Evolutionary conservation across 2,888 invertebrate genomes (phyloP), one percentile per base, ranked within the genome.

Genomic region (Fabriciana adippe): DNA sequence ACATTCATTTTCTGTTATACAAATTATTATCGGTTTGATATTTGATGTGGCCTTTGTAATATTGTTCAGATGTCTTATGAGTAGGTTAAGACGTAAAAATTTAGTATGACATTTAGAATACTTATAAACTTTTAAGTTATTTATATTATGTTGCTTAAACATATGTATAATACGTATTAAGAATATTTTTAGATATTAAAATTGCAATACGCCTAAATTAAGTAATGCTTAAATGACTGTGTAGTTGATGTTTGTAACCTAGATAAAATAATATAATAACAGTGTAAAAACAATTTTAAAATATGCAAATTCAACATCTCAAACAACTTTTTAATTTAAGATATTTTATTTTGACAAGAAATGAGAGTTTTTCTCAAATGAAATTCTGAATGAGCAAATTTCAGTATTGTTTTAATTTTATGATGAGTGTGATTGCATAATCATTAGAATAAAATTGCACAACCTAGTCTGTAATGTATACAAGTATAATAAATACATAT

Each of bases 61-160:
- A 65, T 61, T 65, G 70, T 70, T 67, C 70, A 67, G 55, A 68
- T 55, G 67, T 70, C 70, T 70, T 70, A 70, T 68, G 70, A 68
- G 54, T 70, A 70, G 70, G 16, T 21, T 70, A 68, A 70, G 68
- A 51, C 31, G 16, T 35, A 11, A n/a, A 55, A 11, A 11, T 41
- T 8, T 45, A 41, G 55, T 41, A 51, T 4, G 8, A 16, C 21
- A 56, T 15, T 14, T 14, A 35, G 55, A 50, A 31, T 35, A 31
- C 16, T 60, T 16, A 15, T 48, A 50, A 60, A 26, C 31, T 16
- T n/a, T 60, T 26, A 26, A 35, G 4, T 35, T 51, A 31, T 51
- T 51, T 61, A n/a, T 51, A 61, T 61, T 61, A 18, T 16, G 16
- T 61, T 61, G 61, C 61, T 16, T 61, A 51, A 16, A 3, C 35